phyloP scores from a whole-genome alignment of 2,797 vertebrate species.

The Enteromius unitaeniatus region DNA sequence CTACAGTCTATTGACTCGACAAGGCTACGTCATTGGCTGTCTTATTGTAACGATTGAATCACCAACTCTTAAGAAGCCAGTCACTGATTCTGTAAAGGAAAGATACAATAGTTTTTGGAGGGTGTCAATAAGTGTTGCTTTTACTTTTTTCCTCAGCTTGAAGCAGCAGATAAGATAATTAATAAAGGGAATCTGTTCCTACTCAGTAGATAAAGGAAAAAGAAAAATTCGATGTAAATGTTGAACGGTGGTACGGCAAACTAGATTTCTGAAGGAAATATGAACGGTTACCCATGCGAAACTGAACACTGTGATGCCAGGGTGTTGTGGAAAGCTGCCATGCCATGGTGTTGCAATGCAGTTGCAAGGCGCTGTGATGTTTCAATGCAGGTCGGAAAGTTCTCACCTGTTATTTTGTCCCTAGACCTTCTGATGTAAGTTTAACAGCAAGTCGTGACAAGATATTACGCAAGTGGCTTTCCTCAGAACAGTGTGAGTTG shows the following conservation, averaged over 20 bases:
- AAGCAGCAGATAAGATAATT: conserved; percentile 39
- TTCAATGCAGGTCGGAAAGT: background rate
- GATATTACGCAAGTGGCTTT: background rate
- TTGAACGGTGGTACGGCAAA: background rate
- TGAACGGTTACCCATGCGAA: background rate
- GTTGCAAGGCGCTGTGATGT: conserved; percentile 3
- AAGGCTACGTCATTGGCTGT: conserved; percentile 53
- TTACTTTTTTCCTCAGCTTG: background rate
- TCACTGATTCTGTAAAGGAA: conserved; percentile 30
- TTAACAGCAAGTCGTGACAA: conserved; percentile 1
- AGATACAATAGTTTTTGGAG: conserved; percentile 45
- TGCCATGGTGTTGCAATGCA: background rate
- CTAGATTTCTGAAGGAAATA: conserved; percentile 4
- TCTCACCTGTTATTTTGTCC: background rate
- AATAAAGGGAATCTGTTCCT: conserved; percentile 20
- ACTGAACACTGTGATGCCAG: background rate
- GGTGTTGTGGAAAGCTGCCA: background rate
- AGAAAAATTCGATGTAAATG: background rate
- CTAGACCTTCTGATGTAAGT: background rate
- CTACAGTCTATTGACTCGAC: conserved; percentile 57
- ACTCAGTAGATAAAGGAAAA: conserved; percentile 28
- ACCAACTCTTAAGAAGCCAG: conserved; percentile 33
- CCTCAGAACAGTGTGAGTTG: background rate
- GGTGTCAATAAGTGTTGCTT: conserved; percentile 46
- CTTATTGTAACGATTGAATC: conserved; percentile 46